Evolutionary conservation across 2,888 invertebrate genomes (phyloP), one percentile per base, ranked within the genome.

Genomic region (Acrobasis suavella): DNA sequence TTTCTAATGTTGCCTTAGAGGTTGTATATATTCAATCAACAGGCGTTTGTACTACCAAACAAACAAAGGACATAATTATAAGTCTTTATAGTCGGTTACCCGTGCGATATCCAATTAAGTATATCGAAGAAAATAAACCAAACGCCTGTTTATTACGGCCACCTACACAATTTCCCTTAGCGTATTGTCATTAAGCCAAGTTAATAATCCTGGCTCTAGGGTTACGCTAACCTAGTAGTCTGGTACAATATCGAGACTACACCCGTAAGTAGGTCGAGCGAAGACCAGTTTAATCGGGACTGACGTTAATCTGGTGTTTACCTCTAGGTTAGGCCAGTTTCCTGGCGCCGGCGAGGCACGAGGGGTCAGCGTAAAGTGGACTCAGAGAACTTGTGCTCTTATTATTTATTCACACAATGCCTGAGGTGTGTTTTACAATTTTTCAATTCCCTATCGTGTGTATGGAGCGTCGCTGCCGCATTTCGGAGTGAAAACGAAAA

Each of bases 401-500:
- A 87, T 89, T 85, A 89, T 87, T 89, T 89, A 90, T 89, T 89
- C 84, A 89, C 77, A 86, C 84, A 87, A 86, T 85, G 84, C 82
- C 81, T 79, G 83, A 83, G 78, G 80, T 81, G 79, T 82, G 80
- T 79, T 85, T 82, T 78, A 82, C 77, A 83, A 83, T 83, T 83
- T 85, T 85, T 85, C 82, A 78, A 83, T 83, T 79, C 80, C 77
- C 73, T 69, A 72, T 71, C 67, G 68, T 62, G 72, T 66, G 65
- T 71, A 68, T 67, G 65, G 71, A 67, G 70, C 67, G 73, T 72
- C 76, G 74, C 70, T 70, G 54, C 59, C 51, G 60, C 72, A 68
- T 76, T 76, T 68, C 69, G 70, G 64, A 71, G 71, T 72, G 70
- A 74, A 74, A 74, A 76, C 69, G 71, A 71, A 73, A 72, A 72